These are phyloP conservation scores for Porites lobata DNA, from an alignment of 92 coral and sea anemone genomes.

Conservation along the genomic window DNA sequence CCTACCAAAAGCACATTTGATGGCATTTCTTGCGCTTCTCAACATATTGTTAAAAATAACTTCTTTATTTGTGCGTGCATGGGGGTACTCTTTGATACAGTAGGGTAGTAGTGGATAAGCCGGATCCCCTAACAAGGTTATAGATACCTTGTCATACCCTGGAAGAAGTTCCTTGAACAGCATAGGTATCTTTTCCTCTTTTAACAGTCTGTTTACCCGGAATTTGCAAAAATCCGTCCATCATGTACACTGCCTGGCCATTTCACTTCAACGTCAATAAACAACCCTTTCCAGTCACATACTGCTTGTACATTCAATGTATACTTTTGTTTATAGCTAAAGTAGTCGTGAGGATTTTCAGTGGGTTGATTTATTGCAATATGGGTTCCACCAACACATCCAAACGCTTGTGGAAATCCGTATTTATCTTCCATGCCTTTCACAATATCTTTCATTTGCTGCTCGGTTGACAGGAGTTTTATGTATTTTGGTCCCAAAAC, in stretches of 20 bases:
- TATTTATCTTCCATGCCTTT: constrained; percentile 17
- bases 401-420: constrained; percentile 61
- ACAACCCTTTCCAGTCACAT: constrained; percentile 68
- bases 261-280: constrained; percentile 59
- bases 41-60: neutral
- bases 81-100: constrained; percentile 68
- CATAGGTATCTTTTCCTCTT: constrained; percentile 42
- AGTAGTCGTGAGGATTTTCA: constrained; percentile 59
- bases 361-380: constrained; percentile 60
- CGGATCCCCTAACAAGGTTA: constrained; percentile 31
- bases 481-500: constrained; percentile 17
- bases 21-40: too few species aligned
- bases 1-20: neutral
- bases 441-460: constrained; percentile 18
- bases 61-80: neutral
- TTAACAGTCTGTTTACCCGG: constrained; percentile 34
- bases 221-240: constrained; percentile 60
- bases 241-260: constrained; percentile 78
- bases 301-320: constrained; percentile 74
- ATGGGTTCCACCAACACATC: constrained; percentile 72
- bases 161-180: constrained; percentile 56
- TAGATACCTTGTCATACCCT: neutral
- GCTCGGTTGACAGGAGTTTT: constrained; percentile 26
- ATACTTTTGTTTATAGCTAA: constrained; percentile 66
- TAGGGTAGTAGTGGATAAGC: constrained; percentile 71